Percentiles rank a stretch among this genome's conserved stretches.
These are phyloP conservation scores for Dufourea novaeangliae DNA, from an alignment of 1,140 invertebrate species.

Conservation along the genomic window DNA sequence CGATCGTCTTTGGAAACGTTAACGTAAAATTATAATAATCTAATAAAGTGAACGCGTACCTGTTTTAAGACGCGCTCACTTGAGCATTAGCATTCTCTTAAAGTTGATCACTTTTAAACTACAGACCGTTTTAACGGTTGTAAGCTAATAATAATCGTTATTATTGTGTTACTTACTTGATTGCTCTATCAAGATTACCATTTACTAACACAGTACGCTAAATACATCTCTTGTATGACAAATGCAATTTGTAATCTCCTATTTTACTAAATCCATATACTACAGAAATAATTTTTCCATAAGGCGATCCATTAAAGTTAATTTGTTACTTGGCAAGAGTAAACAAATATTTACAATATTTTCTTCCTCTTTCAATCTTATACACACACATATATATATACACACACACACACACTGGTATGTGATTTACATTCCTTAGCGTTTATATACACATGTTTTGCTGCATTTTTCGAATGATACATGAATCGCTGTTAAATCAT, in stretches of 20 bases:
- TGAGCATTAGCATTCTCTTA: constrained; percentile 46
- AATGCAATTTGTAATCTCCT: constrained; percentile 35
- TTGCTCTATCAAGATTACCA: constrained; percentile 37
- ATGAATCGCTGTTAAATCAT: constrained; percentile 73
- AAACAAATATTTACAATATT: constrained; percentile 43
- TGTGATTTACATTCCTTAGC: constrained; percentile 66
- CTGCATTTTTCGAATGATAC: constrained; percentile 70
- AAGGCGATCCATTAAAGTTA: constrained; percentile 28
- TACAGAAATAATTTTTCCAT: constrained; percentile 19
- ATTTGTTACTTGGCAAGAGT: constrained; percentile 38
- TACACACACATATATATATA: constrained; percentile 59
- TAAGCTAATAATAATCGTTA: constrained; percentile 54
- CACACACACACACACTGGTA: constrained; percentile 36
- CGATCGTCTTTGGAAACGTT: constrained; percentile 67
- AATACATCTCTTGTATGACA: constrained; percentile 39
- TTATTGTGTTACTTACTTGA: constrained; percentile 47
- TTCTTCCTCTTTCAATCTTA: constrained; percentile 60
- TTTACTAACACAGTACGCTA: constrained; percentile 27
- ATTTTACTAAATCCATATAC: constrained; percentile 40
- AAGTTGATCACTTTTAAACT: constrained; percentile 52
- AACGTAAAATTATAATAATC: constrained; percentile 61
- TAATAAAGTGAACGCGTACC: constrained; percentile 53
- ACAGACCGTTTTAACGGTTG: constrained; percentile 25
- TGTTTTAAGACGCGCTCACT: constrained; percentile 52
- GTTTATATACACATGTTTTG: constrained; percentile 59